Evolutionary conservation across 2,888 invertebrate genomes (phyloP).

Genomic region (Caenorhabditis sp.): DNA sequence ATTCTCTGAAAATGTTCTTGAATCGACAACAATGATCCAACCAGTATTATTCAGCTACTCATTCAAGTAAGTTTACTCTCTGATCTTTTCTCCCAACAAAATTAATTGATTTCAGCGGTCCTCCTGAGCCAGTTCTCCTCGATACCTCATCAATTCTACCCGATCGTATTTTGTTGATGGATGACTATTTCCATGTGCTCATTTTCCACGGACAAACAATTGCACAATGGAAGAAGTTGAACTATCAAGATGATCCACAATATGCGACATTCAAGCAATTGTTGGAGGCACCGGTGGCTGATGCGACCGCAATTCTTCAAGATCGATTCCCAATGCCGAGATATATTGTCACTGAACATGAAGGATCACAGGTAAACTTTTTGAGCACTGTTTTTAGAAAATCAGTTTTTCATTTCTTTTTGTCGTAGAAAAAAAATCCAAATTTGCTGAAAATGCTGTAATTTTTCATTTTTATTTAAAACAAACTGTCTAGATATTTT

Average conservation of each 20-base stretch:
- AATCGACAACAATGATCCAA: conserved; percentile 98
- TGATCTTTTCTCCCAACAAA: not conserved
- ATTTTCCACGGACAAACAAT: conserved; percentile 99
- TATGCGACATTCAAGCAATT: conserved; percentile 97
- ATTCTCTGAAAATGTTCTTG: conserved; percentile 94
- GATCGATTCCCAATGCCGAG: conserved; percentile 97
- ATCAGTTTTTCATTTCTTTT: not conserved
- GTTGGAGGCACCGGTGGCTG: conserved; percentile 85
- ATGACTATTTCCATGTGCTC: conserved; percentile 99
- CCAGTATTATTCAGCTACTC: conserved; percentile 98
- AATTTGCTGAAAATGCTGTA: too few species aligned
- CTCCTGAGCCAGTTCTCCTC: conserved; percentile 83
- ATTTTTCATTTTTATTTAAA: too few species aligned
- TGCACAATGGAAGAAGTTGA: conserved; percentile 92
- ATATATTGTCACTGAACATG: conserved; percentile 98
- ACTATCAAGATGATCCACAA: conserved; percentile 95
- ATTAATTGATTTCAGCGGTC: conserved; percentile 49
- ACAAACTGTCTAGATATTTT: too few species aligned
- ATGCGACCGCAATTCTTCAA: conserved; percentile 79
- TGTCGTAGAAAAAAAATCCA: too few species aligned
- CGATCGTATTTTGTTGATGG: conserved; percentile 96
- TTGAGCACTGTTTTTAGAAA: too few species aligned
- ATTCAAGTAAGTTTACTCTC: conserved; percentile 80
- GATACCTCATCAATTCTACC: conserved; percentile 97
- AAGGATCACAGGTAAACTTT: conserved; percentile 84